Evolutionary conservation across 2,113 vertebrate species (phyloP).

Genomic region (Chunga burmeisteri): DNA sequence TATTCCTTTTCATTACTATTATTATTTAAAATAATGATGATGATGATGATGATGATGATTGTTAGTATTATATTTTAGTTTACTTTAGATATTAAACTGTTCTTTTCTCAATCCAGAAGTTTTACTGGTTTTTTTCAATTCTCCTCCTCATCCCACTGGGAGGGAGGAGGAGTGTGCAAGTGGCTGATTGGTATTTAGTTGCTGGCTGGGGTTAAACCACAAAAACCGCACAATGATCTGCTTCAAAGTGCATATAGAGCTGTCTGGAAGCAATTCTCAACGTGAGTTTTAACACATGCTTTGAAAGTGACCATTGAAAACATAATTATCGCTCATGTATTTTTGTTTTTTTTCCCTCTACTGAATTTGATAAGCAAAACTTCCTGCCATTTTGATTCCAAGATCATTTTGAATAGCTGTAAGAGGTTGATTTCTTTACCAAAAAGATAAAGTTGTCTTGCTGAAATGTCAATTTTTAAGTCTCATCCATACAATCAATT

Average conservation of each 20-base stretch:
- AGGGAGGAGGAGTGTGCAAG: too few relatives aligned
- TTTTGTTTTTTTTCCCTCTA: neutral
- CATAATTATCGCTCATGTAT: neutral
- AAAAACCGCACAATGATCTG: neutral
- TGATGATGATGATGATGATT: too few relatives aligned
- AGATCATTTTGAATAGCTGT: neutral
- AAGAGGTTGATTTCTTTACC: neutral
- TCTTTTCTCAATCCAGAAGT: too few relatives aligned
- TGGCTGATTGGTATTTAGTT: too few relatives aligned
- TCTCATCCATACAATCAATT: neutral
- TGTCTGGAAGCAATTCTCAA: neutral
- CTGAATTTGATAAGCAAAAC: neutral
- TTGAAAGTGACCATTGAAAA: neutral
- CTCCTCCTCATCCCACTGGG: too few relatives aligned
- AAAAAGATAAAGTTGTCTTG: neutral
- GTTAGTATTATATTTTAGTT: too few relatives aligned
- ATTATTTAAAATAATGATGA: too few relatives aligned
- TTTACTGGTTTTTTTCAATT: too few relatives aligned
- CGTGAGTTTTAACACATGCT: fast-evolving
- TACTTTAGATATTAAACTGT: too few relatives aligned
- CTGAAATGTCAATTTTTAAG: neutral
- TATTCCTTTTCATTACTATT: too few relatives aligned
- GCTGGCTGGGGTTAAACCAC: too few relatives aligned
- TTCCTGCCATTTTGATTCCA: neutral
- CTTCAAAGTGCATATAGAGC: neutral